Evolutionary conservation across 1,140 invertebrate genomes (phyloP).

Genomic region (Pachyrhynchus sulphureomaculatus): DNA sequence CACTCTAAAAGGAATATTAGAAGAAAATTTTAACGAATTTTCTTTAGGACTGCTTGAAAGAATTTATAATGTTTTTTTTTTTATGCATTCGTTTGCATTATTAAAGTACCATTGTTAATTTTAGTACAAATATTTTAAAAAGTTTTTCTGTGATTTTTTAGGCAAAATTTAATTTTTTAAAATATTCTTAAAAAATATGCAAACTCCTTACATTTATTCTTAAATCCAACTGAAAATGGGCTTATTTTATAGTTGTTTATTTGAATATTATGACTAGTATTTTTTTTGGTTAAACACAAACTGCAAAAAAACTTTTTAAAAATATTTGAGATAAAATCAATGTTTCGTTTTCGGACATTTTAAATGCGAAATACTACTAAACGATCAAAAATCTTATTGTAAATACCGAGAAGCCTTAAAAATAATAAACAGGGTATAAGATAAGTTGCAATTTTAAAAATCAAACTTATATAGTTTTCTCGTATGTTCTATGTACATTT

Average conservation of each 20-base stretch:
- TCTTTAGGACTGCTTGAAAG: slow-evolving; percentile 28
- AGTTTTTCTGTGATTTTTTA: too few species aligned
- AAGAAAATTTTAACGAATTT: slow-evolving; percentile 5
- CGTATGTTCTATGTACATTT: too few species aligned
- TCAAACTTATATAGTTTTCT: not conserved
- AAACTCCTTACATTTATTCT: too few species aligned
- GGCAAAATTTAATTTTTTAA: too few species aligned
- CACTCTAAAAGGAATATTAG: slow-evolving; percentile 28
- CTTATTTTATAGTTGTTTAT: too few species aligned
- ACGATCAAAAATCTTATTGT: not conserved
- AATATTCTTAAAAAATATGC: too few species aligned
- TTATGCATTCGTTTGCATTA: not conserved
- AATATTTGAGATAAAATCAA: too few species aligned
- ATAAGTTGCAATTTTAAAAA: not conserved
- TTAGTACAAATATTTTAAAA: not conserved
- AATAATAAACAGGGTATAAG: slow-evolving; percentile 11
- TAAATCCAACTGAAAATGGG: too few species aligned
- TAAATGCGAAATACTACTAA: not conserved
- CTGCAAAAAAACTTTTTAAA: too few species aligned
- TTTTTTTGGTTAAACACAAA: too few species aligned
- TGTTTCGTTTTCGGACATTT: too few species aligned
- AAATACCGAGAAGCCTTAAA: slow-evolving; percentile 4
- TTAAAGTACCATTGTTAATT: not conserved
- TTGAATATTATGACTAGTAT: too few species aligned
- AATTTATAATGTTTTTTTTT: slow-evolving; percentile 9